phyloP scores from a whole-genome alignment of 2,888 invertebrate species.

The Leptarthrus brevirostris region DNA sequence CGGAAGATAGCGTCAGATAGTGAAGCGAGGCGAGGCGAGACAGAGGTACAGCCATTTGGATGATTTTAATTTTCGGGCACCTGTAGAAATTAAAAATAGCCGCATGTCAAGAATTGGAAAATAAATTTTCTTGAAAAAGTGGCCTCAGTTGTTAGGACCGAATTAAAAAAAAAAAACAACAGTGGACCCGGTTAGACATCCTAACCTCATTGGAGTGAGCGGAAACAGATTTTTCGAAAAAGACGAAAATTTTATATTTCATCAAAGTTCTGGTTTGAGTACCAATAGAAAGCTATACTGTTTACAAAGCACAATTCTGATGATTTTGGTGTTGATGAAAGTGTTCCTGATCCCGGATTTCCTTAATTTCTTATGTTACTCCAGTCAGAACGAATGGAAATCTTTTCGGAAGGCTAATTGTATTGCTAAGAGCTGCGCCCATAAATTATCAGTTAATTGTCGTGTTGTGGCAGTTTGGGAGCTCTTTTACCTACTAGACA shows the following conservation, averaged over 20 bases:
- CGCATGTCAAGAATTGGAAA: neutral
- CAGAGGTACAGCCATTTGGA: no score
- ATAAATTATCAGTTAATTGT: slow-evolving; percentile 52
- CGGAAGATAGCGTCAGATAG: no score
- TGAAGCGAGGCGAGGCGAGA: no score
- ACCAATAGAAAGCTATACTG: neutral
- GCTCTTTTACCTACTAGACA: slow-evolving; percentile 12
- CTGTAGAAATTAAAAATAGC: slow-evolving; percentile 29
- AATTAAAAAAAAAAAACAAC: no score
- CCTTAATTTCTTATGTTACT: neutral
- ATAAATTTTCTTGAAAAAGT: neutral
- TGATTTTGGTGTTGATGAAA: slow-evolving; percentile 14
- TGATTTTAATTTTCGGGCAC: no score
- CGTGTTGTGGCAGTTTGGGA: slow-evolving; percentile 49
- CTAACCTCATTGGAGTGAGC: neutral
- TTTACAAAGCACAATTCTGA: slow-evolving; percentile 31
- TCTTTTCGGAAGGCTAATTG: slow-evolving; percentile 25
- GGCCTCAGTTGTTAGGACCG: no score
- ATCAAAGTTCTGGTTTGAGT: neutral
- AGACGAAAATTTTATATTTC: neutral
- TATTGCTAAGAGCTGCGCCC: slow-evolving; percentile 37
- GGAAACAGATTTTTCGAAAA: slow-evolving; percentile 3
- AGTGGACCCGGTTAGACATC: no score
- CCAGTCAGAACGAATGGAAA: neutral
- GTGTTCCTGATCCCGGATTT: neutral